Evolutionary conservation across 2,888 invertebrate species (phyloP), one percentile per base, ranked within the genome.

Genomic region (Lutraria lutraria): DNA sequence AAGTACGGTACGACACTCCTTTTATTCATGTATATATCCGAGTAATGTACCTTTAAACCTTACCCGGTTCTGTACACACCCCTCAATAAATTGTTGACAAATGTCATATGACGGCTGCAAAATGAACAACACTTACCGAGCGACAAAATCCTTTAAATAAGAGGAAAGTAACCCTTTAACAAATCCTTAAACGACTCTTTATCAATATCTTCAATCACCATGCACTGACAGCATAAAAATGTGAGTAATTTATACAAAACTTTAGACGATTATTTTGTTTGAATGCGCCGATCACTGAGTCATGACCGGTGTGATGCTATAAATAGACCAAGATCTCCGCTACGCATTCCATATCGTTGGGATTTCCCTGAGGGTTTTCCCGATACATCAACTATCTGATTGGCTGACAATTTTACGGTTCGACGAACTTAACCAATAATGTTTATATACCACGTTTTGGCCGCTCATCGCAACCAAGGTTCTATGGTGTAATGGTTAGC

Each of bases 401-500:
- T 76, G 79, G 83, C 54, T 34, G 2, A 16, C 29, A 25, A 52
- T n/a, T 81, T 25, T 52, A 43, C 68, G n/a, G 68, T 80, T 60
- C 76, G 19, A 25, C 25, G 63, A 68, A n/a, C 8, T 68, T 25
- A 68, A 8, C n/a, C n/a, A 6, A 25, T 25, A n/a, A 13, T 25
- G 12, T 76, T 3, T 34, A 16, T 81, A 86, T 68, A 68, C n/a
- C 52, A n/a, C 19, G 56, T 86, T 52, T 25, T 16, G n/a, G 2
- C 0, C 29, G 0, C n/a, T 0, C 1, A 21, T 8, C 15, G 13
- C 72, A 84, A 25, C 31, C 10, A 43, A n/a, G 93, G 93, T 93
- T 91, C 93, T 81, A 92, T 93, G 93, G 92, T 93, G 93, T 93
- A 93, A 93, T 93, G 93, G 93, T 93, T 93, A 93, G 93, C 92